A percentile compares a stretch with the other conserved stretches of the same genome.
Evolutionary conservation across 2,888 invertebrate species (phyloP).

Genomic region (Rotaria socialis): DNA sequence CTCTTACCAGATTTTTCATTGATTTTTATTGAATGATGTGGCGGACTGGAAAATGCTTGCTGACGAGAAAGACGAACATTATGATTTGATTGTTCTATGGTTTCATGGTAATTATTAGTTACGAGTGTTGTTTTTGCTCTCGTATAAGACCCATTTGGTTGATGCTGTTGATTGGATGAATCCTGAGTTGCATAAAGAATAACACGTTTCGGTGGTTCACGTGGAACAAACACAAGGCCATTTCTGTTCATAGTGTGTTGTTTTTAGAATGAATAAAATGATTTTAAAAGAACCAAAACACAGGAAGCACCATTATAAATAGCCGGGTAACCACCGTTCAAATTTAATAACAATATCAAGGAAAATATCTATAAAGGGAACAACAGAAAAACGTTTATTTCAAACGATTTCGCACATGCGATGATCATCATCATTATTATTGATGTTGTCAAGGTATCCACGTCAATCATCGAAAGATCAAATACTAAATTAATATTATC

Average conservation of each 20-base stretch:
- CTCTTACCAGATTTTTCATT: background rate
- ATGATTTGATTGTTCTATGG: background rate
- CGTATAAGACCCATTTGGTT: background rate
- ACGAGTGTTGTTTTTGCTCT: background rate
- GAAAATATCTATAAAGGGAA: background rate
- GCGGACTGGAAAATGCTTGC: background rate
- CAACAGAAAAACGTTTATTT: background rate
- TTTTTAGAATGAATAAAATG: background rate
- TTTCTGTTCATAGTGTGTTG: background rate
- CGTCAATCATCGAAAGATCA: slow-evolving; percentile 14
- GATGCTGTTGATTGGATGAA: background rate
- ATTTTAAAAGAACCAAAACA: background rate
- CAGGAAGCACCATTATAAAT: background rate
- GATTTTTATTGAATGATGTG: background rate
- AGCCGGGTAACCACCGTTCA: background rate
- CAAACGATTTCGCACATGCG: background rate
- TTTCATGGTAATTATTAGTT: background rate
- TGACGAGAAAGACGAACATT: background rate
- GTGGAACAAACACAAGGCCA: slow-evolving; percentile 19
- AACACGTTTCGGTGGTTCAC: slow-evolving; percentile 34
- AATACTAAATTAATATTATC: background rate
- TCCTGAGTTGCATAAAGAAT: background rate
- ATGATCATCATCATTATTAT: background rate
- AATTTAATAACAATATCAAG: background rate
- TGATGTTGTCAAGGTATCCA: background rate